phyloP scores from a whole-genome alignment of 2,113 vertebrate genomes.

The Zosterops hypoxanthus region DNA sequence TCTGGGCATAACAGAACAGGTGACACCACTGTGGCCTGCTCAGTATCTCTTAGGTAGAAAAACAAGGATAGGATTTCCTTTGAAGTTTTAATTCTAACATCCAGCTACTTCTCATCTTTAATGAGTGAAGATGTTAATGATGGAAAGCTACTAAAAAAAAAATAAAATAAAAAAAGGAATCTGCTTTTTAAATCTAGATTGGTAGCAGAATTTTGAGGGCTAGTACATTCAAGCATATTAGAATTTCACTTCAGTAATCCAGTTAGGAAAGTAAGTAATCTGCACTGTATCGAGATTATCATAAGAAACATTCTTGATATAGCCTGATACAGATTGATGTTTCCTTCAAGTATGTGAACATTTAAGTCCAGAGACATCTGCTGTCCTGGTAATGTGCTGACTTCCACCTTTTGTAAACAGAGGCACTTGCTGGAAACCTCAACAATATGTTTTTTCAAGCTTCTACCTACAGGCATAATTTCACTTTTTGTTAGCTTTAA shows the following conservation, averaged over 20 bases:
- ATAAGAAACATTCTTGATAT: not conserved
- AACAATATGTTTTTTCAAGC: not conserved
- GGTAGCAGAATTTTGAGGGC: not conserved
- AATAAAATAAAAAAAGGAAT: not conserved
- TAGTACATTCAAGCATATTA: not conserved
- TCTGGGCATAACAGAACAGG: not conserved
- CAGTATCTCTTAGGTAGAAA: not conserved
- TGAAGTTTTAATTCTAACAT: not conserved
- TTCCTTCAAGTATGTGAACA: not conserved
- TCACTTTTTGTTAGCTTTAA: not conserved
- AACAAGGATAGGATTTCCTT: not conserved
- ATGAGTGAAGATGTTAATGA: rapidly evolving
- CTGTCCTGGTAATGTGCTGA: not conserved
- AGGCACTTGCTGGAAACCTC: not conserved
- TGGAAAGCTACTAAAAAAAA: not conserved
- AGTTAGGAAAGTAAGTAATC: not conserved
- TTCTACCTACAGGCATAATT: not conserved
- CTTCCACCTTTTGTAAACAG: not conserved
- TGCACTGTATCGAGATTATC: not conserved
- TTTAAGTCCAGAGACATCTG: not conserved
- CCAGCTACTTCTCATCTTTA: not conserved
- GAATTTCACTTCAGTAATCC: not conserved
- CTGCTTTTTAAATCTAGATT: not conserved
- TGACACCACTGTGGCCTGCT: not conserved
- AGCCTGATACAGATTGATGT: not conserved